Evolutionary conservation across 2,113 vertebrate species (phyloP).

Genomic region (Thryonomys swinderianus): DNA sequence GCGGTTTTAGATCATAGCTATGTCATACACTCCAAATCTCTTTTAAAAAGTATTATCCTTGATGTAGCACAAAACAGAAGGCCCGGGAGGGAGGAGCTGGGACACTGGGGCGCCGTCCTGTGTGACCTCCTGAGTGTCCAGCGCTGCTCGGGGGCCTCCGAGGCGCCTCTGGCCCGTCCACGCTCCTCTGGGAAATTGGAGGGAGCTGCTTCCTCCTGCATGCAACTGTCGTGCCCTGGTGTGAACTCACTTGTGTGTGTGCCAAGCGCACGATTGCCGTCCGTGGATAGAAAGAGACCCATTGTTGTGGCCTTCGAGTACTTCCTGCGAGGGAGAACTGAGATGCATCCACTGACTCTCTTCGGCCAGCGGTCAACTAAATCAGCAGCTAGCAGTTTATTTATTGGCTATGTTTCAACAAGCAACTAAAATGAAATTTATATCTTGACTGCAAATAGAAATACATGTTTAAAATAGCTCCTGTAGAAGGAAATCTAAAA

Average conservation of each 20-base stretch:
- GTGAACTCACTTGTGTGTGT: not conserved
- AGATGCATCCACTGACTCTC: not conserved
- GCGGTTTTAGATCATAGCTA: not conserved
- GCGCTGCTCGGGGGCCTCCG: not conserved
- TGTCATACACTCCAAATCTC: not conserved
- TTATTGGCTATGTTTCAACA: constrained; percentile 4
- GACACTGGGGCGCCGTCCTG: accelerated
- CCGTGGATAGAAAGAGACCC: not conserved
- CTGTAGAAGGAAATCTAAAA: constrained; percentile 49
- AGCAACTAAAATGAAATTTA: not conserved
- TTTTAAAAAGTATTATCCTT: not conserved
- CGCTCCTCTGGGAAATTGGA: not conserved
- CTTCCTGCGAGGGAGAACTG: not conserved
- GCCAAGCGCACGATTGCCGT: not conserved
- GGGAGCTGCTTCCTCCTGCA: not conserved
- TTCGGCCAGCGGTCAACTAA: not conserved
- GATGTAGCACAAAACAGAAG: accelerated
- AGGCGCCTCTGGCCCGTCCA: not conserved
- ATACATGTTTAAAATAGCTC: constrained; percentile 52
- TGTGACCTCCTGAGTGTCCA: accelerated
- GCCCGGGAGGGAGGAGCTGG: not conserved
- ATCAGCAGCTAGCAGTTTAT: not conserved
- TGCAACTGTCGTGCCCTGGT: not conserved
- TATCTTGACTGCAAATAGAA: constrained; percentile 61
- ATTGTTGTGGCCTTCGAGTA: not conserved